phyloP scores from a whole-genome alignment of 2,797 vertebrate species.

The Sebastes iracundus region DNA sequence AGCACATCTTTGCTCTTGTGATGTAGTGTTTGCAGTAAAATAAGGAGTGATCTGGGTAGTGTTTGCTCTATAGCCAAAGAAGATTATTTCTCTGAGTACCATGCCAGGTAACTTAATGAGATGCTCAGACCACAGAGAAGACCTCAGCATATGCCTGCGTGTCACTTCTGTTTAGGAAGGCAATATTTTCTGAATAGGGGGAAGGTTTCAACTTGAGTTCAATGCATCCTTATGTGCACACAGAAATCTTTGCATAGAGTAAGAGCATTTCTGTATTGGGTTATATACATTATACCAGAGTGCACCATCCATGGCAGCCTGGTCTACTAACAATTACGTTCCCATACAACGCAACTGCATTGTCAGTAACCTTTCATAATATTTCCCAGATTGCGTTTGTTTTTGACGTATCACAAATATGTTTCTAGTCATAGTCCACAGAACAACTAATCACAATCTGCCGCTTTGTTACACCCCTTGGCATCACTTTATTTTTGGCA shows the following conservation, averaged over 20 bases:
- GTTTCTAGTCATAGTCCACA: too few species aligned
- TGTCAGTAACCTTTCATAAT: neutral
- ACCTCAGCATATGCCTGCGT: constrained; percentile 36
- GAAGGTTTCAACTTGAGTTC: constrained; percentile 39
- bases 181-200: constrained; percentile 50
- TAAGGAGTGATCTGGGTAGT: constrained; percentile 19
- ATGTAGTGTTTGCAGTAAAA: constrained; percentile 14
- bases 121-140: constrained; percentile 38
- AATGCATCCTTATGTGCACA: neutral
- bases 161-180: constrained; percentile 65
- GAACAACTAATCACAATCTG: too few species aligned
- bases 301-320: neutral
- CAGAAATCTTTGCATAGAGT: neutral
- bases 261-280: neutral
- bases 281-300: neutral
- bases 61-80: constrained; percentile 19
- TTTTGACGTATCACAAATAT: too few species aligned
- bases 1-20: neutral
- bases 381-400: neutral
- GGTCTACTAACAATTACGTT: neutral
- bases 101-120: constrained; percentile 65
- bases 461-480: too few species aligned
- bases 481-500: too few species aligned
- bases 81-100: constrained; percentile 43
- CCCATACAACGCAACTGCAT: neutral